Conservation (phyloP, 2,888 invertebrate genomes). For the Agrotis segetum region DNA sequence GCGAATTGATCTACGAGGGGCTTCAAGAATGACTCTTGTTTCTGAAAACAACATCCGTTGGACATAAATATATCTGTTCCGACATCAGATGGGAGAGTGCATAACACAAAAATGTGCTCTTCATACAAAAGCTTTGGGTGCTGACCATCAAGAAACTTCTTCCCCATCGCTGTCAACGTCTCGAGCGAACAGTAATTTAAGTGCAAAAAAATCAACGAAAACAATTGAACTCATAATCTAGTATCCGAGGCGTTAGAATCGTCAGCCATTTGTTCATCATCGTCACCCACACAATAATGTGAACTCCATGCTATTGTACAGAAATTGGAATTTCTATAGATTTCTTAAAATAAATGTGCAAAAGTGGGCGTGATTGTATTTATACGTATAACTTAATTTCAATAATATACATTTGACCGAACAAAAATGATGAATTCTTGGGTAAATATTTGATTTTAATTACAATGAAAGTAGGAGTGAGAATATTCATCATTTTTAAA, state of each 20-base stretch:
- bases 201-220: conserved; percentile 82
- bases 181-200: conserved; percentile 73
- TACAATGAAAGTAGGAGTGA: background rate
- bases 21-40: conserved; percentile 98
- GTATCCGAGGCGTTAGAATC: conserved; percentile 87
- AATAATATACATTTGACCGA: conserved; percentile 66
- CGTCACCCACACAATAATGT: conserved; percentile 75
- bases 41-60: conserved; percentile 90
- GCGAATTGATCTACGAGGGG: conserved; percentile 98
- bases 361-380: conserved; percentile 70
- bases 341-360: conserved; percentile 75
- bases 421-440: conserved; percentile 78
- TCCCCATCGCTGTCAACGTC: conserved; percentile 78
- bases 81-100: conserved; percentile 69
- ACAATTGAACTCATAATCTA: conserved; percentile 76
- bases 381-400: conserved; percentile 56
- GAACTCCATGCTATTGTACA: conserved; percentile 89
- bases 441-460: background rate
- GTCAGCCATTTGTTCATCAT: conserved; percentile 82
- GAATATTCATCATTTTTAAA: conserved; percentile 77
- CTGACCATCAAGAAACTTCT: conserved; percentile 79
- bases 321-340: conserved; percentile 83
- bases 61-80: conserved; percentile 55
- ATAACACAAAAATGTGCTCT: conserved; percentile 86
- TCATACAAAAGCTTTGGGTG: conserved; percentile 87